Percentiles rank a stretch among this genome's conserved stretches.
phyloP scores from a whole-genome alignment of 2,113 vertebrate species.

The Albula goreensis region DNA sequence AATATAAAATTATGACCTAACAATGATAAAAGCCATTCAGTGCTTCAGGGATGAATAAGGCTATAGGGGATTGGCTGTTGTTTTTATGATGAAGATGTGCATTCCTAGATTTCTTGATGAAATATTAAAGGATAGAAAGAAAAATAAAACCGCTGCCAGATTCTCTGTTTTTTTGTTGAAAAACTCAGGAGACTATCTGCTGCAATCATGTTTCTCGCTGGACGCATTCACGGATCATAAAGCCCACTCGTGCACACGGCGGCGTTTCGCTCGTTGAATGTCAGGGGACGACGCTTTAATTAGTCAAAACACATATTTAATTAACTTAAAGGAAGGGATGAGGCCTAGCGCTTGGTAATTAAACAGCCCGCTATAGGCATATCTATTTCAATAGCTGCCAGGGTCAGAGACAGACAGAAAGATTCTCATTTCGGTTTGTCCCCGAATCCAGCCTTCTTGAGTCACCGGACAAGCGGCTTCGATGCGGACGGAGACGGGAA shows the following conservation, averaged over 20 bases:
- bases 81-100: background rate
- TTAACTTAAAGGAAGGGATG: conserved; percentile 41
- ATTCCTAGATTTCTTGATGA: background rate
- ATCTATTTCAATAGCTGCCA: conserved; percentile 42
- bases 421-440: conserved; percentile 7
- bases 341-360: conserved; percentile 35
- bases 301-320: conserved; percentile 52
- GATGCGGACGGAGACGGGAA: too few species aligned
- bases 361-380: conserved; percentile 33
- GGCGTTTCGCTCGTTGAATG: conserved; percentile 36
- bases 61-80: background rate
- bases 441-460: background rate
- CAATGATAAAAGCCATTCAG: too few species aligned
- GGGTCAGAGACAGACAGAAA: conserved; percentile 24
- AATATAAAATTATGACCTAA: background rate
- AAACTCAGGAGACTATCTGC: conserved; percentile 22
- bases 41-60: background rate
- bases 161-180: background rate
- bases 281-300: conserved; percentile 44
- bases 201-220: conserved; percentile 30
- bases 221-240: conserved; percentile 41
- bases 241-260: conserved; percentile 37
- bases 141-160: background rate
- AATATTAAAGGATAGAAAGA: background rate
- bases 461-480: background rate